A percentile compares a stretch with the other conserved stretches of the same genome.
Evolutionary conservation across 2,113 vertebrate species (phyloP).

Genomic region (Trogon surrucura): DNA sequence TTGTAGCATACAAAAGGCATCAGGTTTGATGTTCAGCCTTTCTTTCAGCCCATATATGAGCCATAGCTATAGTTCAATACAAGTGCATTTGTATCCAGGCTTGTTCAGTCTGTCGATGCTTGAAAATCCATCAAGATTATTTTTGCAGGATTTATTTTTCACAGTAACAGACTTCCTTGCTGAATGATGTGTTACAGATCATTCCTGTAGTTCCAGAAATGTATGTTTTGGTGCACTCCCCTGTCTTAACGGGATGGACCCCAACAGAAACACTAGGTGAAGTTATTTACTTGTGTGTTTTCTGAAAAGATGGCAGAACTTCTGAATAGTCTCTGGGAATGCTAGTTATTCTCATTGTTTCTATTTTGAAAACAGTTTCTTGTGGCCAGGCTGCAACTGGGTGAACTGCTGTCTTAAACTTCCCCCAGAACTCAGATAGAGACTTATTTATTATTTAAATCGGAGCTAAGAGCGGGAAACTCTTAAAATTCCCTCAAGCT

Average conservation of each 20-base stretch:
- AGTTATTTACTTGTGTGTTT: background rate
- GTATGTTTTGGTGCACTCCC: background rate
- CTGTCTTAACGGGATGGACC: background rate
- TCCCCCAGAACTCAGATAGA: background rate
- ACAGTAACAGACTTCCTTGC: background rate
- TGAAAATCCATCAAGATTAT: background rate
- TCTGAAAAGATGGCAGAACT: background rate
- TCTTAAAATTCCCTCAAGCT: conserved; percentile 20
- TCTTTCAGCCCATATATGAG: background rate
- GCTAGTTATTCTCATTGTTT: background rate
- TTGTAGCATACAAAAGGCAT: background rate
- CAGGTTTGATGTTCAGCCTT: background rate
- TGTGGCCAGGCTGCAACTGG: background rate
- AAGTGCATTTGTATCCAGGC: background rate
- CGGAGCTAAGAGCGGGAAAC: background rate
- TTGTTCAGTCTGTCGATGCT: background rate
- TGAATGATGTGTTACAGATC: background rate
- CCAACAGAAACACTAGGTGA: background rate
- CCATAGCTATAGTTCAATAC: background rate
- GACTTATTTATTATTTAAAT: conserved; percentile 49
- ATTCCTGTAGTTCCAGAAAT: background rate
- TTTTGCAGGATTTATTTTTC: background rate
- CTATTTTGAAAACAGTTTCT: background rate
- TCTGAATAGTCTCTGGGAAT: background rate
- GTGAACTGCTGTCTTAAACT: background rate